Conservation (phyloP, 2,113 vertebrate genomes). For the Tonatia bakeri region DNA sequence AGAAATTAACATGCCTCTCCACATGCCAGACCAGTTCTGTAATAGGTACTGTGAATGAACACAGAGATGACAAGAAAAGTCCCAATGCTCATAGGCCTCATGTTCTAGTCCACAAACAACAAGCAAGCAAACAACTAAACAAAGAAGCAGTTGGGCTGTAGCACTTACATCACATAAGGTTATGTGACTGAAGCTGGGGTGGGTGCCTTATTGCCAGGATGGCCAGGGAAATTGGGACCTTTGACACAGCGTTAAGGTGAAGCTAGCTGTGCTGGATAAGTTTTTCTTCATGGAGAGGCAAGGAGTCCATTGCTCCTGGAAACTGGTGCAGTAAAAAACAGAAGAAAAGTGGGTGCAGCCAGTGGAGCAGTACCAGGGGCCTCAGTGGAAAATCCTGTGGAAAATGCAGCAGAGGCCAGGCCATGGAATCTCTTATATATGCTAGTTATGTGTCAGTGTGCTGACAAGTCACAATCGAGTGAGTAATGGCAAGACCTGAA, state of each 20-base stretch:
- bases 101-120: not conserved
- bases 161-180: too few species aligned
- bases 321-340: not conserved
- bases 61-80: not conserved
- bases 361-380: not conserved
- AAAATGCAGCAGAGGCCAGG: not conserved
- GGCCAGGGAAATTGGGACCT: not conserved
- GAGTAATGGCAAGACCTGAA: not conserved
- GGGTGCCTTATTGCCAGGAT: not conserved
- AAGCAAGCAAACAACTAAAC: not conserved
- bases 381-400: rapidly evolving
- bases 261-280: not conserved
- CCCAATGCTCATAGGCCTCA: rapidly evolving
- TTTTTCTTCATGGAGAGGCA: not conserved
- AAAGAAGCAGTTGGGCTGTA: not conserved
- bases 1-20: not conserved
- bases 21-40: not conserved
- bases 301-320: not conserved
- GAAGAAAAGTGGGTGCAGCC: not conserved
- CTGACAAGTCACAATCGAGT: not conserved
- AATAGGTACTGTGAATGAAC: not conserved
- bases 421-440: rapidly evolving
- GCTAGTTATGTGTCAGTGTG: rapidly evolving
- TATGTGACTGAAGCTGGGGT: not conserved
- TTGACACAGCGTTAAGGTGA: not conserved